Percentiles rank a stretch among this genome's conserved stretches.
Evolutionary conservation across 92 coral and sea anemone species (phyloP).

Genomic region (Zoanthus sociatus): DNA sequence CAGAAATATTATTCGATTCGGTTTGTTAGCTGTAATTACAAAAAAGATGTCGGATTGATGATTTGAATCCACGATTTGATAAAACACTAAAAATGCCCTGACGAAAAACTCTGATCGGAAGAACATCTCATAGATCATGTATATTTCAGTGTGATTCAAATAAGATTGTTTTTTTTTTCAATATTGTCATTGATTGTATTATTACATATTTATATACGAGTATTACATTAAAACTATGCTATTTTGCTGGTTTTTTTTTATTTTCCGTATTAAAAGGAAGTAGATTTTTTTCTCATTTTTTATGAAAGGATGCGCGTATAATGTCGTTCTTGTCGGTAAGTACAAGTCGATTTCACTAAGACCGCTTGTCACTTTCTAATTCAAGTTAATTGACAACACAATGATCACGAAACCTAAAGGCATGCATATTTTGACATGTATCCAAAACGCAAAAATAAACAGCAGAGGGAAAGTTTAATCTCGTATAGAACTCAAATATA

Average conservation of each 20-base stretch:
- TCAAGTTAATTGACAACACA: background rate
- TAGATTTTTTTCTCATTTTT: background rate
- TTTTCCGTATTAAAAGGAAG: background rate
- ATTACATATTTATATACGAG: too few species aligned
- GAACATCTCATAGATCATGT: background rate
- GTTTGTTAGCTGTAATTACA: too few species aligned
- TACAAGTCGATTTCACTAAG: too few species aligned
- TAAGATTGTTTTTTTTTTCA: background rate
- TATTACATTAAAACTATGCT: too few species aligned
- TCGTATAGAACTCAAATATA: background rate
- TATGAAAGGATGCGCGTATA: too few species aligned
- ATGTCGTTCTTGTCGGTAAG: too few species aligned
- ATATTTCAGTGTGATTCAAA: background rate
- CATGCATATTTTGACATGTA: background rate
- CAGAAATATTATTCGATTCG: too few species aligned
- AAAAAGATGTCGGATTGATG: background rate
- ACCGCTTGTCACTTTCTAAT: background rate
- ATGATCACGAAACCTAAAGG: constrained; percentile 5
- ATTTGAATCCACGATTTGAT: background rate
- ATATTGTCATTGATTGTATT: background rate
- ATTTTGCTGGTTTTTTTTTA: background rate
- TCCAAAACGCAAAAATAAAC: background rate
- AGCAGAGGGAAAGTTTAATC: background rate
- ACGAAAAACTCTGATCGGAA: background rate
- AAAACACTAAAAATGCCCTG: background rate